Conservation (phyloP, 2,888 invertebrate genomes). For the Noctua janthina region DNA sequence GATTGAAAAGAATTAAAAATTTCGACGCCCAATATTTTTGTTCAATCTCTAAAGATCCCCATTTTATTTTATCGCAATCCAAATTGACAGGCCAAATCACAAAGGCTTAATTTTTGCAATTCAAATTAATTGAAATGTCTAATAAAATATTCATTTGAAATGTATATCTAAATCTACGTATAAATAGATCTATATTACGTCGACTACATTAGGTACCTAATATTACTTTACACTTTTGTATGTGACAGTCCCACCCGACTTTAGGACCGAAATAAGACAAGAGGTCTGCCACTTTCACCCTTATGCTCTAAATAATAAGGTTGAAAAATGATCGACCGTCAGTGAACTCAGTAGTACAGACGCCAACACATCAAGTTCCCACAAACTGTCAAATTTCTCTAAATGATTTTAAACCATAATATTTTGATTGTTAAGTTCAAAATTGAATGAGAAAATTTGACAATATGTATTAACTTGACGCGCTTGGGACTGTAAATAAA, state of each 20-base stretch:
- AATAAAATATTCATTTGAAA: slow-evolving; percentile 37
- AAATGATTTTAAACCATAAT: no score
- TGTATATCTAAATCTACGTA: slow-evolving; percentile 16
- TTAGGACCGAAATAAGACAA: neutral
- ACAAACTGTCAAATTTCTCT: no score
- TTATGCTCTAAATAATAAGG: no score
- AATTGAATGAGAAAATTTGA: no score
- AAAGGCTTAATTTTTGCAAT: slow-evolving; percentile 34
- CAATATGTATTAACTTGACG: no score
- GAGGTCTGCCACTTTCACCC: no score
- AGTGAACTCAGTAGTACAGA: no score
- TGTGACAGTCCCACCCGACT: neutral
- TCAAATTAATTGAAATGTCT: slow-evolving; percentile 29
- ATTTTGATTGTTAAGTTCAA: no score
- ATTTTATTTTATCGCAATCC: slow-evolving; percentile 25
- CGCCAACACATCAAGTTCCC: no score
- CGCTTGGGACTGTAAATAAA: neutral
- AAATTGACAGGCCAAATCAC: slow-evolving; percentile 55
- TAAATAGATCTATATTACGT: neutral
- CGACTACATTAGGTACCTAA: neutral
- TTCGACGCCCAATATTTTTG: slow-evolving; percentile 31
- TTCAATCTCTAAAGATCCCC: slow-evolving; percentile 27
- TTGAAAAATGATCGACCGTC: no score
- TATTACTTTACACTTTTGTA: neutral
- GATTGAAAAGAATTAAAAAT: slow-evolving; percentile 29